A percentile compares a stretch with the other conserved stretches of the same genome.
Conservation (phyloP, 2,113 vertebrate genomes). For the Uria lomvia region DNA sequence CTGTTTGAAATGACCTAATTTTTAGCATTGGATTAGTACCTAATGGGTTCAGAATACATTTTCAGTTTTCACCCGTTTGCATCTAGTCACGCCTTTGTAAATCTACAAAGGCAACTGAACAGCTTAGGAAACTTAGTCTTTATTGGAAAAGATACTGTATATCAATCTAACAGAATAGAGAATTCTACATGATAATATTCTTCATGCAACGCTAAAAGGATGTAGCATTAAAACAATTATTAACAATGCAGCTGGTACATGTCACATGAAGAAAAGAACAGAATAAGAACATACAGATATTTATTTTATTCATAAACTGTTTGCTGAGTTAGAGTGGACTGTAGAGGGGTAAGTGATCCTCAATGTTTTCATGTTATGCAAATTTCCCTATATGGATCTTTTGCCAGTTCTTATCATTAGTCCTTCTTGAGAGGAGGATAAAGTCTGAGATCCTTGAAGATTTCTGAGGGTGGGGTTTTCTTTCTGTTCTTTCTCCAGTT, state of each 20-base stretch:
- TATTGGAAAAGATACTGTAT: background rate
- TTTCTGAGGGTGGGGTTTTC: background rate
- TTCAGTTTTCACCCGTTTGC: background rate
- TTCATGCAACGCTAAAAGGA: background rate
- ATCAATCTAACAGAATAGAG: background rate
- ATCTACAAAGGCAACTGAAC: background rate
- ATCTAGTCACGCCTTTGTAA: background rate
- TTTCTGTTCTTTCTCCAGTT: background rate
- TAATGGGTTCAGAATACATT: background rate
- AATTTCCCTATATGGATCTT: background rate
- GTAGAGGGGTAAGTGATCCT: background rate
- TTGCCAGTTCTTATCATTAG: background rate
- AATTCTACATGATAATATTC: background rate
- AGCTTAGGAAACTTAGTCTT: background rate
- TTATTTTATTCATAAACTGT: background rate
- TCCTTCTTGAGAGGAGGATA: background rate
- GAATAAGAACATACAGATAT: background rate
- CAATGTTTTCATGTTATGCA: background rate
- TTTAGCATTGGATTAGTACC: background rate
- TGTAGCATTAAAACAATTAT: background rate
- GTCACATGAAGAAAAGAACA: background rate
- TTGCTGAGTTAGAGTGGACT: background rate
- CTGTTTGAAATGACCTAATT: background rate
- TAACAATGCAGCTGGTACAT: background rate
- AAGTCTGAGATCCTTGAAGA: background rate